Percentiles rank a stretch among this genome's conserved stretches.
Evolutionary conservation across 2,888 invertebrate species (phyloP).

Genomic region (Leptinotarsa juncta): DNA sequence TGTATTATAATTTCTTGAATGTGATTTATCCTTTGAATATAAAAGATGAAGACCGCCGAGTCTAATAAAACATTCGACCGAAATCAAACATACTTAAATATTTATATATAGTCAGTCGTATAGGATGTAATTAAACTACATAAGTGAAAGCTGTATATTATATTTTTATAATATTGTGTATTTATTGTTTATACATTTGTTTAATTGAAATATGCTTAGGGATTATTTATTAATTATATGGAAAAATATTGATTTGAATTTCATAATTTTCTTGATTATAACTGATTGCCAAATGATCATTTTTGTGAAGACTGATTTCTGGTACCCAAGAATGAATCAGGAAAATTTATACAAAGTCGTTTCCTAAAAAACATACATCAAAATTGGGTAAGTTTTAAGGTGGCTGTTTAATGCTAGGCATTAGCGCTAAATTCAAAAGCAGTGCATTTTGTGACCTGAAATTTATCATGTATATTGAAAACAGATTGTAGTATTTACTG

Average conservation of each 20-base stretch:
- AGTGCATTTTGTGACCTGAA: too few relatives aligned
- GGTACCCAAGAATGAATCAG: too few relatives aligned
- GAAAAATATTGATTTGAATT: constrained; percentile 15
- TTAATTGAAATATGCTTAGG: constrained; percentile 49
- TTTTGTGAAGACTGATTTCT: not conserved
- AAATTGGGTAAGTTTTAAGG: too few relatives aligned
- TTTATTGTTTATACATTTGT: constrained; percentile 61
- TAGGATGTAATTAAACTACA: constrained; percentile 32
- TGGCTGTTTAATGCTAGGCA: too few relatives aligned
- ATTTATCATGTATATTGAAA: too few relatives aligned
- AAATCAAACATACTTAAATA: constrained; percentile 47
- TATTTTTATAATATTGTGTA: constrained; percentile 62
- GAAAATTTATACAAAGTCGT: too few relatives aligned
- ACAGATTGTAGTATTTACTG: too few relatives aligned
- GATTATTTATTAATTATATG: constrained; percentile 44
- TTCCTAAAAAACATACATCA: too few relatives aligned
- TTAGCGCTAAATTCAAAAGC: too few relatives aligned
- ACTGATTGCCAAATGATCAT: not conserved
- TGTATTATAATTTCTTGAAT: not conserved
- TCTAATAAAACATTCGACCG: constrained; percentile 33
- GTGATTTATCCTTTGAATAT: not conserved
- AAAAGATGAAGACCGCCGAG: not conserved
- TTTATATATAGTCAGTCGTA: constrained; percentile 53
- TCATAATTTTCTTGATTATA: constrained; percentile 22
- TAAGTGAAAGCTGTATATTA: constrained; percentile 60